Evolutionary conservation across 2,113 vertebrate species (phyloP).

Genomic region (Carassius gibelio): DNA sequence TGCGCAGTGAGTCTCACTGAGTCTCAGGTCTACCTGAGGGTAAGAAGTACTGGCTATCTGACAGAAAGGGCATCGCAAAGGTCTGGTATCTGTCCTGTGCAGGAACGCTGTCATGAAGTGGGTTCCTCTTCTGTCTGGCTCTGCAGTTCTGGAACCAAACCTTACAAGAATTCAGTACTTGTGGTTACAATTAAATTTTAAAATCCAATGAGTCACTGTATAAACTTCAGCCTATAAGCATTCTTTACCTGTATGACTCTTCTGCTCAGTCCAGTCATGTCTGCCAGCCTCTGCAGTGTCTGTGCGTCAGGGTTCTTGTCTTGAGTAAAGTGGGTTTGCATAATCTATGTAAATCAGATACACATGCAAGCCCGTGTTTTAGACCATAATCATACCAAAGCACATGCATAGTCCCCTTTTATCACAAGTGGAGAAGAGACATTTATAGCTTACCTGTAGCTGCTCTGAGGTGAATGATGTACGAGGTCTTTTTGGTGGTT

Average conservation of each 20-base stretch:
- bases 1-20: conserved; percentile 61
- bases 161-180: conserved; percentile 73
- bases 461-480: conserved; percentile 94
- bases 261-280: conserved; percentile 92
- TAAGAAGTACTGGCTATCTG: conserved; percentile 87
- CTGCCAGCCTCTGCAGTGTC: conserved; percentile 88
- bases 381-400: not conserved
- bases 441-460: conserved; percentile 78
- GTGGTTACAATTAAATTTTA: not conserved
- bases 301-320: conserved; percentile 93
- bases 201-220: not conserved
- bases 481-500: conserved; percentile 91
- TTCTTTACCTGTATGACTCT: conserved; percentile 89
- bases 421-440: not conserved
- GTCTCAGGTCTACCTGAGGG: conserved; percentile 85
- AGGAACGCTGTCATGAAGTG: conserved; percentile 82
- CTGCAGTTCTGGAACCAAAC: conserved; percentile 99
- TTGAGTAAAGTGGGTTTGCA: conserved; percentile 91
- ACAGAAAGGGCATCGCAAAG: conserved; percentile 83
- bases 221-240: not conserved
- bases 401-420: not conserved
- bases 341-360: conserved; percentile 75
- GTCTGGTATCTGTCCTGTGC: conserved; percentile 81
- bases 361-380: not conserved
- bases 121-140: conserved; percentile 96